A percentile compares a stretch with the other conserved stretches of the same genome.
These are phyloP conservation scores for Sinocyclocheilus anshuiensis DNA, from an alignment of 2,113 vertebrate species.

Conservation along the genomic window DNA sequence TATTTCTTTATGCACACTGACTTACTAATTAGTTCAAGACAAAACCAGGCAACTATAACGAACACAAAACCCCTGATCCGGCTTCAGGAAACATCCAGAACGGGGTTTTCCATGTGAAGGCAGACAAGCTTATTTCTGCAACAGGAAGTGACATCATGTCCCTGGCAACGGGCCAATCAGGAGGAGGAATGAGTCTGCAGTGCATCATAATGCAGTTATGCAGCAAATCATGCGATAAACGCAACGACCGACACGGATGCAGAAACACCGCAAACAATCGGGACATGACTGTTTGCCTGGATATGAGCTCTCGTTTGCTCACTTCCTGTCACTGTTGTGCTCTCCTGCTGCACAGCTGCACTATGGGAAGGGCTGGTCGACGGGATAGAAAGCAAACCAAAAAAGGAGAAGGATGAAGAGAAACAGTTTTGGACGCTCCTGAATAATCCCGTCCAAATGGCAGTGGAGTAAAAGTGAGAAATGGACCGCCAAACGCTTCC, in stretches of 20 bases:
- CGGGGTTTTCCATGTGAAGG: background rate
- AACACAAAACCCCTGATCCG: background rate
- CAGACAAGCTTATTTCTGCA: background rate
- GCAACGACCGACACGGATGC: no score
- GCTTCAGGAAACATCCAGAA: background rate
- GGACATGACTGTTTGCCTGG: conserved; percentile 41
- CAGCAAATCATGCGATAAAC: background rate
- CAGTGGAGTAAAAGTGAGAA: background rate
- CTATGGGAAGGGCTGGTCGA: background rate
- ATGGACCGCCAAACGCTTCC: background rate
- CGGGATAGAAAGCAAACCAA: conserved; percentile 4
- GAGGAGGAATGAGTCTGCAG: background rate
- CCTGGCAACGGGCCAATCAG: background rate
- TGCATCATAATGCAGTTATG: conserved; percentile 13
- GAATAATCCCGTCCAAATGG: background rate
- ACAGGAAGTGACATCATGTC: conserved; percentile 47
- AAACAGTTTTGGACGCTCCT: background rate
- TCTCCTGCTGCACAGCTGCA: conserved; percentile 65
- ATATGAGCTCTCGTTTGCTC: conserved; percentile 5
- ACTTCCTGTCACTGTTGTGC: conserved; percentile 74
- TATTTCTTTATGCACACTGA: no score
- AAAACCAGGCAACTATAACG: background rate
- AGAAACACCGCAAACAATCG: background rate
- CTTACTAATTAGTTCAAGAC: background rate
- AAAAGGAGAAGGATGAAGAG: conserved; percentile 32